A percentile compares a stretch with the other conserved stretches of the same genome.
Conservation (phyloP, 2,113 vertebrate species). For the Dasyprocta punctata region DNA sequence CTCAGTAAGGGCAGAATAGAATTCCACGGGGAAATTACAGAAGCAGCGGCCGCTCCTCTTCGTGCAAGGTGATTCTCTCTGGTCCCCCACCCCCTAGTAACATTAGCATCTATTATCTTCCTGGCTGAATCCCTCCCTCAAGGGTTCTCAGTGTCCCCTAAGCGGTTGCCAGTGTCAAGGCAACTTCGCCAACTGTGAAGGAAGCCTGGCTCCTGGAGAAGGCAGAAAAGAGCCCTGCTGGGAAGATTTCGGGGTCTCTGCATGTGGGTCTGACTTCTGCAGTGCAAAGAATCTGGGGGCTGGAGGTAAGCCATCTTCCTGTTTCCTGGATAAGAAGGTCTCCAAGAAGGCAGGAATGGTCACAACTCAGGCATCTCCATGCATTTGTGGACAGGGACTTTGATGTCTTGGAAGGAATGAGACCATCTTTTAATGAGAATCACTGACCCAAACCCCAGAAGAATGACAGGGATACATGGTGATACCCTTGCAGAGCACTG, state of each 20-base stretch:
- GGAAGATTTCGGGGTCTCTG: fast-evolving
- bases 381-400: neutral
- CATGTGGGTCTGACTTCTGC: neutral
- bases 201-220: neutral
- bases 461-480: fast-evolving
- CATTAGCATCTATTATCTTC: conserved; percentile 54
- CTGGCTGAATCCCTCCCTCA: conserved; percentile 53
- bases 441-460: neutral
- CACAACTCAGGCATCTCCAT: neutral
- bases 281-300: neutral
- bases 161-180: neutral
- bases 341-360: neutral
- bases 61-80: conserved; percentile 43
- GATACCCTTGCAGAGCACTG: fast-evolving
- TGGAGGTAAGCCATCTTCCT: fast-evolving
- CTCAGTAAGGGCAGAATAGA: neutral
- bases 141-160: neutral
- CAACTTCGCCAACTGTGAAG: neutral
- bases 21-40: neutral
- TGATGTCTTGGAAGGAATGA: neutral
- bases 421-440: neutral
- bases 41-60: neutral
- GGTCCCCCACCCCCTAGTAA: neutral
- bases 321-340: neutral
- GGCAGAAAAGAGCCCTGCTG: neutral